phyloP scores from a whole-genome alignment of 1,140 invertebrate genomes.

The Scaptomyza graminum region DNA sequence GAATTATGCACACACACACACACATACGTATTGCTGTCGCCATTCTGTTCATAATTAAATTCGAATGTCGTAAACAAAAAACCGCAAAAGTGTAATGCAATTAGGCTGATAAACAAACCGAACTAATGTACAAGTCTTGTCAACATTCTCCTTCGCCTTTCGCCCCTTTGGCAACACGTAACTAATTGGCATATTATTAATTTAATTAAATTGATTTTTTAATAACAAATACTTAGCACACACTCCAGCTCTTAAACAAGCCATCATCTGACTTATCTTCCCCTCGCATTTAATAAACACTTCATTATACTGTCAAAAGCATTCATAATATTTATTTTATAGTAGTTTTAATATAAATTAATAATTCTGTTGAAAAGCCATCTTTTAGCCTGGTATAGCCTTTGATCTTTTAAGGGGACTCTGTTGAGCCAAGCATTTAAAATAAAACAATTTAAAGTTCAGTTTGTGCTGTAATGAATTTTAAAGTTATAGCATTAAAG shows the following conservation, averaged over 20 bases:
- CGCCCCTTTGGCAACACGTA: background rate
- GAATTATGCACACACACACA: background rate
- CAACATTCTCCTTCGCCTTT: background rate
- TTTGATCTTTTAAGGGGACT: too few relatives aligned
- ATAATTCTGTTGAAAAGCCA: too few relatives aligned
- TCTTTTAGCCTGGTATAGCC: too few relatives aligned
- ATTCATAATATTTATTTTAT: too few relatives aligned
- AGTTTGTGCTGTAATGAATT: too few relatives aligned
- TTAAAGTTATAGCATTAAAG: too few relatives aligned
- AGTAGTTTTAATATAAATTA: too few relatives aligned
- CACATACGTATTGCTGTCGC: background rate
- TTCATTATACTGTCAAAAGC: too few relatives aligned
- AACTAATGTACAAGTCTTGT: conserved; percentile 6
- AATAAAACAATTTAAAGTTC: too few relatives aligned
- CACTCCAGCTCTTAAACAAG: background rate
- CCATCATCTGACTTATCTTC: too few relatives aligned
- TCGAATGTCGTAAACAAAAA: conserved; percentile 14
- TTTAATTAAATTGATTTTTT: conserved; percentile 41
- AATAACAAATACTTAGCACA: background rate
- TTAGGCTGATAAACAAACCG: conserved; percentile 32
- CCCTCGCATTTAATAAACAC: conserved; percentile 37
- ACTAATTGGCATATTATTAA: conserved; percentile 33
- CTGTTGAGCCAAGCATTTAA: too few relatives aligned
- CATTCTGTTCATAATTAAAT: conserved; percentile 38
- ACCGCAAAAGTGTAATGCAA: conserved; percentile 52